A percentile compares a stretch with the other conserved stretches of the same genome.
phyloP scores from a whole-genome alignment of 2,888 invertebrate species.

The Plutella xylostella region DNA sequence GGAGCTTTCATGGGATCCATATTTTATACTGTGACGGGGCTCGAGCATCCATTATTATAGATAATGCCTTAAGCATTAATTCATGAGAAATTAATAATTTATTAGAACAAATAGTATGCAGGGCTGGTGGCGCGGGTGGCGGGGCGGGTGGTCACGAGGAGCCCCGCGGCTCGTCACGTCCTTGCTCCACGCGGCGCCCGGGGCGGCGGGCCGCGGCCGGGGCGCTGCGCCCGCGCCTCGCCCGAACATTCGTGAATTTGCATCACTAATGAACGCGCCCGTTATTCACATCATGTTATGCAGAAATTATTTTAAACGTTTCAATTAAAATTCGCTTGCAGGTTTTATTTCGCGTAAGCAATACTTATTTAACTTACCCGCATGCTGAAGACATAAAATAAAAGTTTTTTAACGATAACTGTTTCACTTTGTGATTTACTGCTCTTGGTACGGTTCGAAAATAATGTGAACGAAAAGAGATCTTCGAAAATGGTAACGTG shows the following conservation, averaged over 20 bases:
- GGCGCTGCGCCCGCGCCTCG: background rate
- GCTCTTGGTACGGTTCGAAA: no score
- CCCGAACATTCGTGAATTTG: slow-evolving; percentile 12
- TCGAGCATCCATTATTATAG: background rate
- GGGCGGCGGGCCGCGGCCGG: background rate
- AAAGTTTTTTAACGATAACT: no score
- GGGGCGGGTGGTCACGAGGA: slow-evolving; percentile 1
- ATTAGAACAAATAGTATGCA: slow-evolving; percentile 8
- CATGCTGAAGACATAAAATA: no score
- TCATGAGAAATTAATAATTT: slow-evolving; percentile 2
- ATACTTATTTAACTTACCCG: no score
- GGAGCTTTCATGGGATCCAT: no score
- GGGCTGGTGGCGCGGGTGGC: background rate
- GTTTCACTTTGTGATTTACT: no score
- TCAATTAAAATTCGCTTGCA: background rate
- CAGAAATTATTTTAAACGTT: background rate
- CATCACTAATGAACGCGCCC: slow-evolving; percentile 13
- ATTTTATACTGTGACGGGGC: background rate
- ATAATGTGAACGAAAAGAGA: no score
- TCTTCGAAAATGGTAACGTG: no score
- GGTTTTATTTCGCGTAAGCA: no score
- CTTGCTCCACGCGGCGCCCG: slow-evolving; percentile 3
- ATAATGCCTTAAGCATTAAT: no score
- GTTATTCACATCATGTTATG: background rate
- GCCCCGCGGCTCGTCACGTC: slow-evolving; percentile 6